Evolutionary conservation across 2,797 vertebrate genomes (phyloP).

Genomic region (Diglossa cyanea): DNA sequence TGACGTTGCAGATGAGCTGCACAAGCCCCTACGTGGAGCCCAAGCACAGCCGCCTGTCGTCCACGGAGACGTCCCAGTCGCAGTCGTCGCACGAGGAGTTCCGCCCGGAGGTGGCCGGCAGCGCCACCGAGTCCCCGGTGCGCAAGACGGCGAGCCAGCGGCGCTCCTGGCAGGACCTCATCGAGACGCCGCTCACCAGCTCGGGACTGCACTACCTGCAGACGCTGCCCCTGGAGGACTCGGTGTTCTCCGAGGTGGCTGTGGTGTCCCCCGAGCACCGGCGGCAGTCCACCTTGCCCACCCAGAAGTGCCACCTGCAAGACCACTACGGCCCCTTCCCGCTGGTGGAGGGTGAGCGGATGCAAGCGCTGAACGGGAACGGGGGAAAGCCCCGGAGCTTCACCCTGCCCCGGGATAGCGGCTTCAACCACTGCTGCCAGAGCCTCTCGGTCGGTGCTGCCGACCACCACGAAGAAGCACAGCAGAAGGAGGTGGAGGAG

Average conservation of each 20-base stretch:
- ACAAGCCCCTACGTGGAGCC: conserved; percentile 89
- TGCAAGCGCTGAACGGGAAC: conserved; percentile 78
- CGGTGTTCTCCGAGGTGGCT: conserved; percentile 88
- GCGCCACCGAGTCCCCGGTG: conserved; percentile 87
- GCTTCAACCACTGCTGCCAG: conserved; percentile 89
- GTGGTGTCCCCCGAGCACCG: conserved; percentile 89
- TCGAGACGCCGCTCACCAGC: conserved; percentile 94
- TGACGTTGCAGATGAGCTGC: conserved; percentile 83
- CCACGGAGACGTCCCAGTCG: conserved; percentile 95
- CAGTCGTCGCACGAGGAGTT: conserved; percentile 97
- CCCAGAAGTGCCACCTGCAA: conserved; percentile 88
- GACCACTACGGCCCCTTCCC: conserved; percentile 89
- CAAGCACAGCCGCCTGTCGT: conserved; percentile 92
- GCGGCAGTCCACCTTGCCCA: conserved; percentile 91
- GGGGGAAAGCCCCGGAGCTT: conserved; percentile 93
- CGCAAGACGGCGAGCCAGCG: conserved; percentile 94
- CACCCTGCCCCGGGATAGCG: conserved; percentile 93
- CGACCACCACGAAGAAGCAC: conserved; percentile 81
- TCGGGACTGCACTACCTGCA: conserved; percentile 96
- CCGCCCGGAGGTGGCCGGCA: conserved; percentile 87
- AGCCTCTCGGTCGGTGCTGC: conserved; percentile 80
- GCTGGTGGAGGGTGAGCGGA: conserved; percentile 82
- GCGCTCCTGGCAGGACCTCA: conserved; percentile 98
- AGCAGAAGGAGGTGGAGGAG: conserved; percentile 82
- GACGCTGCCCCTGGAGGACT: conserved; percentile 94